Percentiles rank a stretch among this genome's conserved stretches.
Conservation (phyloP, 2,888 invertebrate genomes). For the Hemithea aestivaria region DNA sequence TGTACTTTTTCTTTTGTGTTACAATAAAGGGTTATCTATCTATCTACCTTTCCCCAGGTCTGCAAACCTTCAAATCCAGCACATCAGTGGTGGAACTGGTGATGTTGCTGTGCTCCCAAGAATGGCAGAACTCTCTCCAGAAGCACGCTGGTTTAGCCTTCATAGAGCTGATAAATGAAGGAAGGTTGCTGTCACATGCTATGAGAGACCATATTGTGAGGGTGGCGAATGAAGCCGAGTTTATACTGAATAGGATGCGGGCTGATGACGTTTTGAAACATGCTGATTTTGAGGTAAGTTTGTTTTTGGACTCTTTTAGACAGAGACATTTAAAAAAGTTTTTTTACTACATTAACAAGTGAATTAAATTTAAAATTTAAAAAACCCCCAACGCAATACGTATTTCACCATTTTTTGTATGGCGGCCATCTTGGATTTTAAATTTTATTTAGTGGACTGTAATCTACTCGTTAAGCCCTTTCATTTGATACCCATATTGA, state of each 20-base stretch:
- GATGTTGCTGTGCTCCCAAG: slow-evolving; percentile 99
- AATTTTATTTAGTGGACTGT: no score
- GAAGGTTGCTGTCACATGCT: slow-evolving; percentile 97
- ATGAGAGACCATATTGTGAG: slow-evolving; percentile 99
- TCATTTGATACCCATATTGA: no score
- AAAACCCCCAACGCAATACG: no score
- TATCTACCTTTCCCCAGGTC: slow-evolving; percentile 77
- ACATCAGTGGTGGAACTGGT: slow-evolving; percentile 99
- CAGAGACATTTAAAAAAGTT: no score
- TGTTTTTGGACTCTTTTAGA: no score
- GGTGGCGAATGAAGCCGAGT: slow-evolving; percentile 99
- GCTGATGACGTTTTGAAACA: slow-evolving; percentile 99
- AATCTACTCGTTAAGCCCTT: no score
- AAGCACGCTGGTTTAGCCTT: slow-evolving; percentile 99
- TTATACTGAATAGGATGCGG: slow-evolving; percentile 98
- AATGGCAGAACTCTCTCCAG: slow-evolving; percentile 99
- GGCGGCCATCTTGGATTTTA: no score
- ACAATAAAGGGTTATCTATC: no score
- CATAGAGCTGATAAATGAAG: slow-evolving; percentile 99
- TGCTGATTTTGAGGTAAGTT: slow-evolving; percentile 92
- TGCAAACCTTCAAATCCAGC: slow-evolving; percentile 98
- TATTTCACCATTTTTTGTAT: no score
- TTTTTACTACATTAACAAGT: no score
- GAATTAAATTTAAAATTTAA: no score
- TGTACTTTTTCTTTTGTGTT: no score